Conservation (phyloP, 2,888 invertebrate genomes). For the Beris morrisii region DNA sequence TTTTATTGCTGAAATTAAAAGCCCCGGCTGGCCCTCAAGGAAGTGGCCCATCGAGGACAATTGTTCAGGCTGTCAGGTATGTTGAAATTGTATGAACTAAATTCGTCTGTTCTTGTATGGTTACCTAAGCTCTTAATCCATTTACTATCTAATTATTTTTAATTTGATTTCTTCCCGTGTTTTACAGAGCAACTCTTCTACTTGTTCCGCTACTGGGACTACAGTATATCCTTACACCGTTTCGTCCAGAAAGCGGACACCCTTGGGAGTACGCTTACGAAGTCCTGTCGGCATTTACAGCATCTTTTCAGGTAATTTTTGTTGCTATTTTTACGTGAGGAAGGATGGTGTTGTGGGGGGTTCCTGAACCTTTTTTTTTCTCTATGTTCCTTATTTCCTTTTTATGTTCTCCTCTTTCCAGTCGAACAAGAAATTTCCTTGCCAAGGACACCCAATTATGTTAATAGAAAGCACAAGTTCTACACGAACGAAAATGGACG, state of each 20-base stretch:
- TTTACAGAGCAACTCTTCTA: conserved; percentile 76
- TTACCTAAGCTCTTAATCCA: not conserved
- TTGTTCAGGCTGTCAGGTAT: conserved; percentile 73
- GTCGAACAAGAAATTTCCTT: not conserved
- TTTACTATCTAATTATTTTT: no score
- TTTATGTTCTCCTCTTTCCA: conserved; percentile 14
- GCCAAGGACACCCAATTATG: conserved; percentile 31
- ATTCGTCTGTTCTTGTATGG: not conserved
- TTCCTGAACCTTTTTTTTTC: not conserved
- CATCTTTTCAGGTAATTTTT: conserved; percentile 79
- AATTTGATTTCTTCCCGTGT: not conserved
- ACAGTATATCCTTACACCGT: conserved; percentile 86
- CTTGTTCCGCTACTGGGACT: conserved; percentile 89
- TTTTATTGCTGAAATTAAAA: conserved; percentile 78
- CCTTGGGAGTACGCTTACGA: conserved; percentile 80
- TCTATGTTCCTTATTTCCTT: not conserved
- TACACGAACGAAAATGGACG: conserved; percentile 5
- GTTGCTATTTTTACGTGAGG: not conserved
- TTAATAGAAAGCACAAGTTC: conserved; percentile 28
- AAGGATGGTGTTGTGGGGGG: not conserved
- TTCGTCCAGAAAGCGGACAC: conserved; percentile 71
- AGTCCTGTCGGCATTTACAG: conserved; percentile 80
- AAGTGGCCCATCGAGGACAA: conserved; percentile 69
- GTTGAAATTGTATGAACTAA: not conserved
- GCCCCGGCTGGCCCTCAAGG: conserved; percentile 67